A percentile compares a stretch with the other conserved stretches of the same genome.
Evolutionary conservation across 2,113 vertebrate genomes (phyloP).

Genomic region (Garra rufa): DNA sequence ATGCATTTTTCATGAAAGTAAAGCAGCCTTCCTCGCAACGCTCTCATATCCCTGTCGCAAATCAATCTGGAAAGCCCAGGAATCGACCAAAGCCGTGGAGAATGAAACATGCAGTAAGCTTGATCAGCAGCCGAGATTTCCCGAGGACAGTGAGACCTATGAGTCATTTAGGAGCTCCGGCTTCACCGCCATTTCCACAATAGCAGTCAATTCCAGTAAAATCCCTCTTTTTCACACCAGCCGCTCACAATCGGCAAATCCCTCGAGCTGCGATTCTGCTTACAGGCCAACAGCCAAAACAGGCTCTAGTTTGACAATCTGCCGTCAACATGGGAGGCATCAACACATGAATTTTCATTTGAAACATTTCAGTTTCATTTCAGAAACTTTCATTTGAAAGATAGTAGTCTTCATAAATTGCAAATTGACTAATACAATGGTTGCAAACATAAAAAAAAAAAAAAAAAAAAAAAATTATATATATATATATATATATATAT

Average conservation of each 20-base stretch:
- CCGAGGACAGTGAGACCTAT: constrained; percentile 3
- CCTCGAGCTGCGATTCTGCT: background rate
- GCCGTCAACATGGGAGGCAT: background rate
- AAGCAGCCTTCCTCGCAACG: background rate
- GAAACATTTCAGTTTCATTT: background rate
- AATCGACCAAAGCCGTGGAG: background rate
- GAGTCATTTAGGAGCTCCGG: constrained; percentile 24
- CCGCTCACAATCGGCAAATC: background rate
- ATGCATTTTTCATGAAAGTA: constrained; percentile 15
- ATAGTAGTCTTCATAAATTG: background rate
- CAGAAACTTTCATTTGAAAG: background rate
- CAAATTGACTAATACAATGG: background rate
- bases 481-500: too few relatives aligned
- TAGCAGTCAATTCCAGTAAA: constrained; percentile 11
- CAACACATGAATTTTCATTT: background rate
- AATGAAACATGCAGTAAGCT: constrained; percentile 15
- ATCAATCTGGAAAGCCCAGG: constrained; percentile 4
- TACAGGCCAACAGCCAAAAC: background rate
- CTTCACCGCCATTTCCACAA: background rate
- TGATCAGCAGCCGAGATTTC: constrained; percentile 29
- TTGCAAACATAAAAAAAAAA: background rate
- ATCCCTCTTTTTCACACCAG: background rate
- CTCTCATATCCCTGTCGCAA: constrained; percentile 2
- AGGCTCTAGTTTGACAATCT: background rate
- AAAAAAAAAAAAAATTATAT: too few relatives aligned